Evolutionary conservation across 2,888 invertebrate genomes (phyloP).

Genomic region (Pollenia labialis): DNA sequence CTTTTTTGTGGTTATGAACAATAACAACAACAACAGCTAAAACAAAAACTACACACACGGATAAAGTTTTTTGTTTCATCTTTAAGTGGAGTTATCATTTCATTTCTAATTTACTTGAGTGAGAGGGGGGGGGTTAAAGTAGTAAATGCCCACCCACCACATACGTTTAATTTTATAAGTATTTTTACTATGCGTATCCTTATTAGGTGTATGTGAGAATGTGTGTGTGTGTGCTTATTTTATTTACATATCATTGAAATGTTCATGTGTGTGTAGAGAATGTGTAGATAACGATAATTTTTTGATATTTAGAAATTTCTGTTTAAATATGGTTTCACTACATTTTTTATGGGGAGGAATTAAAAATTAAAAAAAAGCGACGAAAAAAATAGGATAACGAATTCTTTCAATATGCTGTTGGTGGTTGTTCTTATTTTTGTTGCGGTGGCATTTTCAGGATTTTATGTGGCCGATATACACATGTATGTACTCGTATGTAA

Average conservation of each 20-base stretch:
- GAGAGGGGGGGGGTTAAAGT: not conserved
- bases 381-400: constrained; percentile 37
- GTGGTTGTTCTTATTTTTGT: not conserved
- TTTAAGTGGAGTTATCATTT: constrained; percentile 48
- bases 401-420: constrained; percentile 59
- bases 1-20: constrained; percentile 31
- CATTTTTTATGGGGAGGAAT: not conserved
- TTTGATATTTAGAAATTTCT: constrained; percentile 57
- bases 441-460: constrained; percentile 11
- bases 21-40: not conserved
- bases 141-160: not conserved
- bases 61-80: constrained; percentile 9
- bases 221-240: not conserved
- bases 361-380: not conserved
- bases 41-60: not conserved
- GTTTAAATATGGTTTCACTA: constrained; percentile 56
- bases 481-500: not conserved
- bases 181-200: not conserved
- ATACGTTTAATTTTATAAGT: too few species aligned
- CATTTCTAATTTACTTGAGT: constrained; percentile 30
- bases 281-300: constrained; percentile 32
- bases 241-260: constrained; percentile 24
- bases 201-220: not conserved
- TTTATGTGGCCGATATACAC: constrained; percentile 9
- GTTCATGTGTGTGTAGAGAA: constrained; percentile 7